These are phyloP conservation scores for Unio pictorum DNA, from an alignment of 2,888 invertebrate species.

Conservation along the genomic window DNA sequence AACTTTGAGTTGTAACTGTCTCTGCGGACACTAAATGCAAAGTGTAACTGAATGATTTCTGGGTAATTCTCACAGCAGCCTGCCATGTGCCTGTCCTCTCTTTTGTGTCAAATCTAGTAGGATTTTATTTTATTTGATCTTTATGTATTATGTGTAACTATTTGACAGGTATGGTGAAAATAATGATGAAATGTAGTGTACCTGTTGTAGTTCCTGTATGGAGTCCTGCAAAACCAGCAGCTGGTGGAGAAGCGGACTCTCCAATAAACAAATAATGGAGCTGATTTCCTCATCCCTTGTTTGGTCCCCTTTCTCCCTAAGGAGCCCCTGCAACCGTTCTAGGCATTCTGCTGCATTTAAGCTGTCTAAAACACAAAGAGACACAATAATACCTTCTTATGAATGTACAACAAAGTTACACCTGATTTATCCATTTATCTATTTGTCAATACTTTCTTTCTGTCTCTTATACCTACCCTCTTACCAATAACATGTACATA, in stretches of 20 bases:
- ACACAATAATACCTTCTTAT: neutral
- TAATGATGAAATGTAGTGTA: constrained; percentile 39
- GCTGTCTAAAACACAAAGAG: constrained; percentile 76
- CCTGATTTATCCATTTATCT: constrained; percentile 2
- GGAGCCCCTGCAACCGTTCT: constrained; percentile 88
- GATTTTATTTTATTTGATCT: no score
- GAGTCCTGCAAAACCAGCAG: constrained; percentile 94
- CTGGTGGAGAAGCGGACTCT: constrained; percentile 92
- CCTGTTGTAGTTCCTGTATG: constrained; percentile 87
- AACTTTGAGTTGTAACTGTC: no score
- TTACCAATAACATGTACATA: neutral
- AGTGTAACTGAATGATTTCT: no score
- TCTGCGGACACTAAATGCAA: no score
- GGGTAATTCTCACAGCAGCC: no score
- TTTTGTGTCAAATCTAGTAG: no score
- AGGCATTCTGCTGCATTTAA: constrained; percentile 90
- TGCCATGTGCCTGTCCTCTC: no score
- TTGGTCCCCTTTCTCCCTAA: constrained; percentile 82
- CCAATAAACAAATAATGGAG: constrained; percentile 84
- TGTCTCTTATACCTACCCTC: constrained; percentile 9
- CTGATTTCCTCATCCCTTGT: constrained; percentile 80
- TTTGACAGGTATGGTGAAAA: constrained; percentile 64
- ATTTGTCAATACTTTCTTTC: constrained; percentile 6
- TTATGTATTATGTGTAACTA: neutral
- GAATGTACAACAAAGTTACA: neutral